Conservation (phyloP, 1,140 invertebrate species). For the Uloborus diversus region DNA sequence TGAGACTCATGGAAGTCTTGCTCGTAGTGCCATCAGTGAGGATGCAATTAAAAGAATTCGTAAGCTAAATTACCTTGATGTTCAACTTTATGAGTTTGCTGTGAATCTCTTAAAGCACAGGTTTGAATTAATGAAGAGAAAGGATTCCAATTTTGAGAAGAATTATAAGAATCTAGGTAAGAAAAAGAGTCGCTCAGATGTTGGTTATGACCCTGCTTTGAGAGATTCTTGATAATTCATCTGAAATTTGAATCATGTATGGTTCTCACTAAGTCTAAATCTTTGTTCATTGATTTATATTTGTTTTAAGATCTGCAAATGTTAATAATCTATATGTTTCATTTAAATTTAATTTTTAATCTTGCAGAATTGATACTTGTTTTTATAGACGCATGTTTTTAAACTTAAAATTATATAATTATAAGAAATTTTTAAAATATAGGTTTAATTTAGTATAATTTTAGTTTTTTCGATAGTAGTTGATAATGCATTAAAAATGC, state of each 20-base stretch:
- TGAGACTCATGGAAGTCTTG: slow-evolving; percentile 82
- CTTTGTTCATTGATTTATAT: not conserved
- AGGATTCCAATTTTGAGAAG: slow-evolving; percentile 22
- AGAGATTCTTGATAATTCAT: slow-evolving; percentile 39
- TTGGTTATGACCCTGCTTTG: slow-evolving; percentile 9
- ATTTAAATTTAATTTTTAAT: not conserved
- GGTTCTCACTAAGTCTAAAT: not conserved
- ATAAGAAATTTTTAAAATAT: too few relatives aligned
- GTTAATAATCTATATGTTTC: not conserved
- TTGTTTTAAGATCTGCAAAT: not conserved
- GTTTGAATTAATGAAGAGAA: slow-evolving; percentile 34
- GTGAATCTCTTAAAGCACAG: slow-evolving; percentile 61
- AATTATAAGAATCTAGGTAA: slow-evolving; percentile 42
- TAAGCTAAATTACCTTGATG: slow-evolving; percentile 86
- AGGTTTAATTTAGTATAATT: too few relatives aligned
- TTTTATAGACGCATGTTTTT: not conserved
- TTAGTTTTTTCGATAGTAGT: too few relatives aligned
- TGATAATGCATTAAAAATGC: too few relatives aligned
- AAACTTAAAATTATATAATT: too few relatives aligned
- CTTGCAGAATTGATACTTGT: not conserved
- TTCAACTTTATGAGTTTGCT: slow-evolving; percentile 94
- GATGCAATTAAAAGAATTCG: slow-evolving; percentile 80
- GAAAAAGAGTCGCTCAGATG: slow-evolving; percentile 8
- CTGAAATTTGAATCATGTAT: not conserved
- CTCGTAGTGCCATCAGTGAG: slow-evolving; percentile 76